A percentile compares a stretch with the other conserved stretches of the same genome.
Evolutionary conservation across 2,113 vertebrate species (phyloP).

Genomic region (Meleagris gallopavo): DNA sequence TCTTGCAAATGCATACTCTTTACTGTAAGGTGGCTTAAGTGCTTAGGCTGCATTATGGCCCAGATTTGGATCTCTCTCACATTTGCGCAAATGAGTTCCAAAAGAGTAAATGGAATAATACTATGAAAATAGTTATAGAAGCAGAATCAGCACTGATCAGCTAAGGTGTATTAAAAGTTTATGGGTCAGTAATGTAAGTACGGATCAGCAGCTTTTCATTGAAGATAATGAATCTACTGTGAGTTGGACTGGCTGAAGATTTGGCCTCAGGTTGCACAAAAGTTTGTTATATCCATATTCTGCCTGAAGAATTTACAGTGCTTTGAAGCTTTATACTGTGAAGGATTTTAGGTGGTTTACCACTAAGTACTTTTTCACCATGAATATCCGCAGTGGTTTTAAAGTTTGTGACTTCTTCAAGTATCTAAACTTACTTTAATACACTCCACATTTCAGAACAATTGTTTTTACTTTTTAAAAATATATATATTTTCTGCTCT

Average conservation of each 20-base stretch:
- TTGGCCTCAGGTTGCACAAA: conserved; percentile 15
- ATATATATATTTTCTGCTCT: background rate
- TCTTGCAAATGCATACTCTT: background rate
- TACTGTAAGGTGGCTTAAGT: background rate
- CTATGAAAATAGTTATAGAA: background rate
- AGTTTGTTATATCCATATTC: background rate
- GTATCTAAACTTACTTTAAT: background rate
- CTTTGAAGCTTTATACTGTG: conserved; percentile 48
- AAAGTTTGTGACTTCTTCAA: conserved; percentile 10
- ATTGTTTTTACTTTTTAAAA: background rate
- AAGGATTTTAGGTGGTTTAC: conserved; percentile 49
- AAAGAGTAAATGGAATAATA: conserved; percentile 20
- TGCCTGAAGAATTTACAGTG: conserved; percentile 25
- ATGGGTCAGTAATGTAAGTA: background rate
- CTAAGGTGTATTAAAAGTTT: conserved; percentile 32
- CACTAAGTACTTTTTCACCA: conserved; percentile 34
- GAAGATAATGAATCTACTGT: conserved; percentile 15
- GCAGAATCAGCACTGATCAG: conserved; percentile 53
- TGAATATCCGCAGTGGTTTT: background rate
- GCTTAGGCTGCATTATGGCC: background rate
- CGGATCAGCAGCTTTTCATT: conserved; percentile 6
- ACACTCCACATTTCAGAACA: background rate
- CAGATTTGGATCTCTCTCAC: background rate
- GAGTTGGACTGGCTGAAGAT: background rate
- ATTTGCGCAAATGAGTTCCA: background rate